Evolutionary conservation across 1,140 invertebrate species (phyloP).

Genomic region (Bombus waltoni): DNA sequence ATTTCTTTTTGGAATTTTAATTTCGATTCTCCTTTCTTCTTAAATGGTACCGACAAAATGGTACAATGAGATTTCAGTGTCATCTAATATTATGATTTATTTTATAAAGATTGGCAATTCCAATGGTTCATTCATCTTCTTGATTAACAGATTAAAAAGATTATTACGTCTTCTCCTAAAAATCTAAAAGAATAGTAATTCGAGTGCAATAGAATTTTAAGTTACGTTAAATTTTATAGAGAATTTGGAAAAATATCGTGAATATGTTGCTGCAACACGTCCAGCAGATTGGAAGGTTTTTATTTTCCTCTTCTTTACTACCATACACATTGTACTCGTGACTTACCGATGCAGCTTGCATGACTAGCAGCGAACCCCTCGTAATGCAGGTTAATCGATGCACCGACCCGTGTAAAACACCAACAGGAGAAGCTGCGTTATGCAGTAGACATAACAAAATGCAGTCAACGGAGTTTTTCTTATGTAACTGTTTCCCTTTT

Average conservation of each 20-base stretch:
- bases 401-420: conserved; percentile 76
- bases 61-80: too few species aligned
- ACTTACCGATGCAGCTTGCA: conserved; percentile 69
- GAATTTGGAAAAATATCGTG: not conserved
- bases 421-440: conserved; percentile 52
- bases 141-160: too few species aligned
- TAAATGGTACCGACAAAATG: too few species aligned
- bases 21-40: too few species aligned
- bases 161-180: too few species aligned
- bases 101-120: too few species aligned
- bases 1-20: too few species aligned
- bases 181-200: too few species aligned
- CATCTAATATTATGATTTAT: too few species aligned
- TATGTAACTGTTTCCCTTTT: conserved; percentile 54
- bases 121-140: too few species aligned
- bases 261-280: not conserved
- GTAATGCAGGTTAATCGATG: conserved; percentile 77
- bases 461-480: conserved; percentile 58
- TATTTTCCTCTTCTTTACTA: conserved; percentile 46
- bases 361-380: conserved; percentile 65
- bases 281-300: conserved; percentile 30
- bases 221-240: not conserved
- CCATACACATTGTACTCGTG: conserved; percentile 59
- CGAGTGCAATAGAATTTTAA: too few species aligned
- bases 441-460: conserved; percentile 63